A percentile compares a stretch with the other conserved stretches of the same genome.
Conservation (phyloP, 2,113 vertebrate genomes). For the Eleginops maclovinus region DNA sequence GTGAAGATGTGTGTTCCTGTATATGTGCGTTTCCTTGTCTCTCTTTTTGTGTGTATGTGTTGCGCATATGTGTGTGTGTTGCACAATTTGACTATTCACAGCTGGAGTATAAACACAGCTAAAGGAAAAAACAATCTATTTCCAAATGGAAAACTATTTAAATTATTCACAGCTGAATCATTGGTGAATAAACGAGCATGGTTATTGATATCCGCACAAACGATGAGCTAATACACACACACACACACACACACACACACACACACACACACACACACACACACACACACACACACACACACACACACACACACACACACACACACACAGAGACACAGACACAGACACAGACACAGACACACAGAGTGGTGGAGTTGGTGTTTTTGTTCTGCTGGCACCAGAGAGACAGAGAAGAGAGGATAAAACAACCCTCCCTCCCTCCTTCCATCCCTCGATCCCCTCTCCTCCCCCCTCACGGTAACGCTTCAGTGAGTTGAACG, state of each 20-base stretch:
- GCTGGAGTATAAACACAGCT: slow-evolving; percentile 75
- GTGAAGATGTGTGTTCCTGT: slow-evolving; percentile 75
- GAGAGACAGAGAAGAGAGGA: slow-evolving; percentile 80
- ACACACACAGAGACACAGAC: slow-evolving; percentile 52
- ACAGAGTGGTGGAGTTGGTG: slow-evolving; percentile 75
- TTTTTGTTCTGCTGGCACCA: slow-evolving; percentile 81
- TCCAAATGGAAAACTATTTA: slow-evolving; percentile 79
- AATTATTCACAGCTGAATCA: slow-evolving; percentile 83
- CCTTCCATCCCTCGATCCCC: slow-evolving; percentile 72
- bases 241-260: slow-evolving; percentile 54
- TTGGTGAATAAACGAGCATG: slow-evolving; percentile 77
- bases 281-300: slow-evolving; percentile 56
- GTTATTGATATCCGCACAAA: slow-evolving; percentile 78
- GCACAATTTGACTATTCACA: slow-evolving; percentile 59
- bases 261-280: slow-evolving; percentile 54
- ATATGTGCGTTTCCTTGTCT: slow-evolving; percentile 71
- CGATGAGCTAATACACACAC: slow-evolving; percentile 57
- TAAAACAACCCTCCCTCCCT: slow-evolving; percentile 78
- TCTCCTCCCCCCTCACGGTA: slow-evolving; percentile 68
- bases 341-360: slow-evolving; percentile 57
- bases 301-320: slow-evolving; percentile 43
- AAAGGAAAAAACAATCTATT: slow-evolving; percentile 79
- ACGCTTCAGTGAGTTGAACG: slow-evolving; percentile 85
- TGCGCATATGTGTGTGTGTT: slow-evolving; percentile 11
- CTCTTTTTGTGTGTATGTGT: slow-evolving; percentile 44